Base-by-base conservation (phyloP, 2,113 vertebrate species). In the Ptyas mucosa region DNA sequence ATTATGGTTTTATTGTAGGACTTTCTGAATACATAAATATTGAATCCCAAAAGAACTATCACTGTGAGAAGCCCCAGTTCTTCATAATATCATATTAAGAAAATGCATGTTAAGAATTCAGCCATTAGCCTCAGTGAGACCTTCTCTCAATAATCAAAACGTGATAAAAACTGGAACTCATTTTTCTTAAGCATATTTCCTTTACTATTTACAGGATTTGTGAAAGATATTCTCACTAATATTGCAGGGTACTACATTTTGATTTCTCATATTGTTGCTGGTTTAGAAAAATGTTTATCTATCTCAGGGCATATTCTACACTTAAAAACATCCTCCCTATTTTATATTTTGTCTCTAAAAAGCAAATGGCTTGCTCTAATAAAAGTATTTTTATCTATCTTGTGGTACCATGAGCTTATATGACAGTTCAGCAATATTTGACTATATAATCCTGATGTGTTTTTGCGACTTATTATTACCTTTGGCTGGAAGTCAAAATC, bases 371-470 rank as follows among this genome's bases (percentile, higher is more conserved):
- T 54, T 46, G 81, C 53, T 85, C 15, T 64, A 14, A 87, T 90
- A 39, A 53, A 90, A 93, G 86, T 89, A 90, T 9, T 90, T 90
- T 81, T 91, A 81, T 53, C n/a, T 49, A 57, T 85, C 53, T 52
- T 93, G n/a, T 52, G 21, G 52, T 75, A 46, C 90, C 61, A 91
- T 11, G 52, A n/a, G 49, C 46, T 21, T 21, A 21, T 81, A 91
- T 88, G 43, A 57, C 23, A 69, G 24, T 87, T 87, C 89, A 21
- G 34, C 54, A 64, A 39, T 87, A 34, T 43, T 39, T 52, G 39
- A 29, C 23, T 49, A 52, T 43, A 89, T 58, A 11, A 87, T 29
- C 14, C 90, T 24, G 10, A n/a, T 43, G 1, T 8, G 9, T 18
- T 91, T 57, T 91, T 57, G 88, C 85, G 39, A 23, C 21, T 39